Evolutionary conservation across 2,797 vertebrate species (phyloP).

Genomic region (Parambassis ranga): DNA sequence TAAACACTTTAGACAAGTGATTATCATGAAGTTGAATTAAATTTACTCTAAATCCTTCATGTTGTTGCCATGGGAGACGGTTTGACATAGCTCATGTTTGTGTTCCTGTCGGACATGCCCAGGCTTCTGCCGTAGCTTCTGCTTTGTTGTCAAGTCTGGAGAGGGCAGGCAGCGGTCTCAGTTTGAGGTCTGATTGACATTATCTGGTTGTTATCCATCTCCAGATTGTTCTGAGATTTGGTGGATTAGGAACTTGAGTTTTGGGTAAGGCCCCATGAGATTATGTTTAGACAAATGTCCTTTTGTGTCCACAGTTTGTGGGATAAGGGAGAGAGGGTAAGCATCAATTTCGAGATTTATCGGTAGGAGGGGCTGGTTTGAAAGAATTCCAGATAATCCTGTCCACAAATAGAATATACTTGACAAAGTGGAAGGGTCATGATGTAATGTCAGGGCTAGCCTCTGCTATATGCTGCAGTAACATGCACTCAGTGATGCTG

Average conservation of each 20-base stretch:
- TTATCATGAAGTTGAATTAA: background rate
- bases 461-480: background rate
- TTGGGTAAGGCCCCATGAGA: background rate
- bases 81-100: background rate
- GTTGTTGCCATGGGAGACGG: background rate
- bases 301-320: background rate
- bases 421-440: background rate
- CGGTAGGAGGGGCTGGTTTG: background rate
- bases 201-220: slow-evolving; percentile 1
- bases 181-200: background rate
- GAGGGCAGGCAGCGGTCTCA: slow-evolving; percentile 17
- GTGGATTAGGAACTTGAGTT: background rate
- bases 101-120: slow-evolving; percentile 11
- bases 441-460: background rate
- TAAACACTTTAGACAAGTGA: background rate
- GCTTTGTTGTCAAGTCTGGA: slow-evolving; percentile 10
- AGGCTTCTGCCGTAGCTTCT: background rate
- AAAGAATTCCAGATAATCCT: background rate
- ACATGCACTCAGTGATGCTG: too few species aligned
- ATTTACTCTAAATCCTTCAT: background rate
- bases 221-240: slow-evolving; percentile 3
- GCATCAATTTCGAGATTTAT: slow-evolving; percentile 25
- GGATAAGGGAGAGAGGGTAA: background rate
- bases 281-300: background rate
- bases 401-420: background rate